phyloP scores from a whole-genome alignment of 2,888 invertebrate species.

The Pristionchus fissidentatus region DNA sequence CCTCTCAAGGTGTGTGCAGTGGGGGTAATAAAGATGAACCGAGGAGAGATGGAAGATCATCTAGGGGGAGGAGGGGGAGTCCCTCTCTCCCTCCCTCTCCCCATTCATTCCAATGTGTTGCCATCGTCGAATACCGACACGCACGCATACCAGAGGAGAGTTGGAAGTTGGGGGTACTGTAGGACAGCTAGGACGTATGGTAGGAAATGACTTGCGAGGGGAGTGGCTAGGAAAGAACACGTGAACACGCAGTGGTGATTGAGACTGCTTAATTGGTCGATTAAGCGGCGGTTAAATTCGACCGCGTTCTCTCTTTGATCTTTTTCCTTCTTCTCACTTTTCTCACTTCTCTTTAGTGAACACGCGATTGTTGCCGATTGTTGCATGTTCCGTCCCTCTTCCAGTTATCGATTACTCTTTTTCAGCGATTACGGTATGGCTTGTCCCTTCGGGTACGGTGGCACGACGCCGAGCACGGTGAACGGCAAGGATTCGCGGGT shows the following conservation, averaged over 20 bases:
- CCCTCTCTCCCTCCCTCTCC: background rate
- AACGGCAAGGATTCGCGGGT: background rate
- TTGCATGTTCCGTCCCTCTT: too few species aligned
- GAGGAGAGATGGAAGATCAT: too few species aligned
- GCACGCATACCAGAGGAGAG: background rate
- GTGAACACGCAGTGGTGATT: background rate
- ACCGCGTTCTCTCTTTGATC: background rate
- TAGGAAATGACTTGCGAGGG: background rate
- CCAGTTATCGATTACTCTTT: background rate
- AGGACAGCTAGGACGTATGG: background rate
- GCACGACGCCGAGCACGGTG: background rate
- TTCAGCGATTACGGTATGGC: slow-evolving; percentile 34
- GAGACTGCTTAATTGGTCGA: background rate
- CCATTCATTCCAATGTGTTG: background rate
- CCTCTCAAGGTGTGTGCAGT: too few species aligned
- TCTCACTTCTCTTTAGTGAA: background rate
- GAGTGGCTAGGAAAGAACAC: background rate
- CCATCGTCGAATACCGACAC: background rate
- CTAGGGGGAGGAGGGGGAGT: too few species aligned
- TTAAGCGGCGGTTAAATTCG: too few species aligned
- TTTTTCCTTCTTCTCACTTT: background rate
- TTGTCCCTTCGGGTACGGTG: slow-evolving; percentile 49
- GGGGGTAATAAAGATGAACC: slow-evolving; percentile 39
- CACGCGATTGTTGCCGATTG: background rate
- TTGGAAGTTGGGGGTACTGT: background rate